Base-by-base conservation (phyloP, 64 coral and sea anemone genomes). In the Astreopora myriophthalma region DNA sequence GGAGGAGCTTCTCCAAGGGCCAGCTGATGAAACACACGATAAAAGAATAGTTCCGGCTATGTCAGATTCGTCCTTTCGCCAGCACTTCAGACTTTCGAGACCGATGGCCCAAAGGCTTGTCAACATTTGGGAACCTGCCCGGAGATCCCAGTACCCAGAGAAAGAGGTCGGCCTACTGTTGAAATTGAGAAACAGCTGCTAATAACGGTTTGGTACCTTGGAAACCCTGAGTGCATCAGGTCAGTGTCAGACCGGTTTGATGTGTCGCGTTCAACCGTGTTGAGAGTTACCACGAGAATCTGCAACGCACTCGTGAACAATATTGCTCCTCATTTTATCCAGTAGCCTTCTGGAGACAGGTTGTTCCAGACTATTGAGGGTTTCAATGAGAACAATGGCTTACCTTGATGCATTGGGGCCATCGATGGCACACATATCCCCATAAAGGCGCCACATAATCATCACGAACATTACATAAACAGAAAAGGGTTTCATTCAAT, bases 401-500 rank as follows among this genome's bases (percentile, higher is more conserved):
- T n/a, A n/a, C n/a, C n/a, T n/a, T n/a, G n/a, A 86, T 86, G 75
- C 36, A 24, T 89, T 27, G 86, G 73, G 48, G 35, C 86, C 25
- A 75, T 89, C 40, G 75, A 90, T 49, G 89, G 78, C 3, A 84
- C 67, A 17, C 77, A 91, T 84, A 84, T 91, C 25, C 55, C 90
- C 8, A 85, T 92, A 7, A 92, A 92, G 27, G 90, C 80, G 20
- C 90, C 49, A 29, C 34, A 58, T 2, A 20, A 92, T 6, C 32
- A 86, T 60, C 80, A 69, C 19, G 80, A 68, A 33, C 58, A 86
- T 17, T 86, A 77, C 31, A 33, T 92, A 0, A 92, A 92, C 25
- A 75, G 36, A 74, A 85, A 75, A 29, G 74, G 64, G 17, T 92
- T 92, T 86, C 80, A 86, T 49, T 92, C 90, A 28, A 65, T 92